A percentile compares a stretch with the other conserved stretches of the same genome.
Conservation (phyloP, 2,113 vertebrate genomes). For the Octodon degus region DNA sequence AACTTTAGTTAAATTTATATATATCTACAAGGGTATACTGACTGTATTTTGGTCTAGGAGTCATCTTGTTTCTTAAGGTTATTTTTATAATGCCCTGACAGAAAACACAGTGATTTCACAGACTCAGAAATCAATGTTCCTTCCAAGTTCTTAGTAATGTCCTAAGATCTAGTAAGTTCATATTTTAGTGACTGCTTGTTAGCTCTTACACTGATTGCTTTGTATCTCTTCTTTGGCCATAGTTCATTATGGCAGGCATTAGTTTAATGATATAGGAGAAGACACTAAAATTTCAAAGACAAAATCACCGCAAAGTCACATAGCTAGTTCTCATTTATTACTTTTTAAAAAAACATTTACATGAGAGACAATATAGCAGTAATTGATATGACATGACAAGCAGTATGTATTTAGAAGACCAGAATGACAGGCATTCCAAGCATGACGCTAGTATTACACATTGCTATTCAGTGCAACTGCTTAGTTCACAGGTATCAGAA, state of each 20-base stretch:
- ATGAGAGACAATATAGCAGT: no score
- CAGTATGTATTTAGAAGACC: no score
- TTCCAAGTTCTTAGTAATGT: constrained; percentile 1
- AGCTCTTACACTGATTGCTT: constrained; percentile 19
- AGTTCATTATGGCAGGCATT: not conserved
- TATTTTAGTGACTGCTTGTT: constrained; percentile 18
- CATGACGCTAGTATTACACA: no score
- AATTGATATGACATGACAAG: no score
- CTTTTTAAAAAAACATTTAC: no score
- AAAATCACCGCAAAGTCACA: not conserved
- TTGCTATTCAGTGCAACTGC: no score
- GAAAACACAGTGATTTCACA: constrained; percentile 16
- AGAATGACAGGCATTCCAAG: no score
- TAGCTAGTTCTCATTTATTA: not conserved
- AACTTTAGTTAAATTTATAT: constrained; percentile 1
- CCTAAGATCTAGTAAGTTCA: not conserved
- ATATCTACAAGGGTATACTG: not conserved
- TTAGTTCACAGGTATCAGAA: no score
- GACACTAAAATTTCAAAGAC: constrained; percentile 17
- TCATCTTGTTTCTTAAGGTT: constrained; percentile 6
- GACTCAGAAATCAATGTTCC: constrained; percentile 45
- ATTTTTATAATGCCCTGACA: constrained; percentile 7
- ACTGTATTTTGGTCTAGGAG: not conserved
- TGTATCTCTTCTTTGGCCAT: constrained; percentile 32
- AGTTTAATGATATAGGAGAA: constrained; percentile 5